Evolutionary conservation across 2,113 vertebrate genomes (phyloP).

Genomic region (Apodemus sylvaticus): DNA sequence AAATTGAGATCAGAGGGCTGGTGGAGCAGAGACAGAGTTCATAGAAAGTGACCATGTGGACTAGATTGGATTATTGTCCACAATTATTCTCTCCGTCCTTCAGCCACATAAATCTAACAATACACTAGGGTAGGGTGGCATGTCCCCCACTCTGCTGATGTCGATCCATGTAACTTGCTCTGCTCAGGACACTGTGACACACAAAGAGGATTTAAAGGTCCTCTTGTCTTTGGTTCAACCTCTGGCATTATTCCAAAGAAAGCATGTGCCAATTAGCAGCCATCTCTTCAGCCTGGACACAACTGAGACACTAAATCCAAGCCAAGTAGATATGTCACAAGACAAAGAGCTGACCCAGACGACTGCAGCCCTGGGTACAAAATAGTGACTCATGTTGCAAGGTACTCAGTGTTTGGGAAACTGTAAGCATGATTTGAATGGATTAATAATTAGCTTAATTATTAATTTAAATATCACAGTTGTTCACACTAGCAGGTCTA

Average conservation of each 20-base stretch:
- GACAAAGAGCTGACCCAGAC: neutral
- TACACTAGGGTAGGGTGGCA: neutral
- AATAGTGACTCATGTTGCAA: neutral
- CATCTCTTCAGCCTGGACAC: neutral
- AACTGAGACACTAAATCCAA: neutral
- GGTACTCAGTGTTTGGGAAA: neutral
- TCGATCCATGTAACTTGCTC: neutral
- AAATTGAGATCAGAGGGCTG: slow-evolving; percentile 42
- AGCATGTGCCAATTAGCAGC: neutral
- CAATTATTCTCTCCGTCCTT: neutral
- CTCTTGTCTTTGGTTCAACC: neutral
- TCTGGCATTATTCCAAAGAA: neutral
- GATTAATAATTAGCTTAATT: neutral
- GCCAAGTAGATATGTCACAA: neutral
- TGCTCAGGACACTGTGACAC: neutral
- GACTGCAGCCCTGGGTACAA: neutral
- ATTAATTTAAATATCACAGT: too few relatives aligned
- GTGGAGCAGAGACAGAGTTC: neutral
- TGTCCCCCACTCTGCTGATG: neutral
- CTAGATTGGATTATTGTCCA: neutral
- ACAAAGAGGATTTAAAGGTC: neutral
- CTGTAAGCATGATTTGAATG: neutral
- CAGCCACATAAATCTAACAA: neutral
- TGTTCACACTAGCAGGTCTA: too few relatives aligned
- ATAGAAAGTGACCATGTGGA: slow-evolving; percentile 40